Evolutionary conservation across 2,113 vertebrate genomes (phyloP).

Genomic region (Pseudopodoces humilis): DNA sequence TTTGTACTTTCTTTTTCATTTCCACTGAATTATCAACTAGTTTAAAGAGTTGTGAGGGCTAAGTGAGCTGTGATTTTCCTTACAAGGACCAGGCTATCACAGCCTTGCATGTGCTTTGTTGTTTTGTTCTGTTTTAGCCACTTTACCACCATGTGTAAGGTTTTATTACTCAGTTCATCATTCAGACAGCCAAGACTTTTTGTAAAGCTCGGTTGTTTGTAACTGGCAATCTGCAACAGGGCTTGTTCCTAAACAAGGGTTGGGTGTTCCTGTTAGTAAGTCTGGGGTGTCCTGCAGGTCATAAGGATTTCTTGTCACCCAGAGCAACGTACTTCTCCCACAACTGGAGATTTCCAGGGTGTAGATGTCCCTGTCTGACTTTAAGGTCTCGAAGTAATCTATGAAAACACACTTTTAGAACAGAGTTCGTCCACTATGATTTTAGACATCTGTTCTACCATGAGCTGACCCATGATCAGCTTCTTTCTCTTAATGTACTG

Average conservation of each 20-base stretch:
- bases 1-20: background rate
- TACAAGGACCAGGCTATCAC: background rate
- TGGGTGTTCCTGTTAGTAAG: background rate
- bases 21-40: background rate
- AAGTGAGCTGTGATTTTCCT: slow-evolving; percentile 1
- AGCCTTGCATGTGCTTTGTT: background rate
- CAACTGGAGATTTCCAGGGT: background rate
- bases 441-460: background rate
- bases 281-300: background rate
- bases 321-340: background rate
- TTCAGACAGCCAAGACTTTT: background rate
- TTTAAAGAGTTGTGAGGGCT: background rate
- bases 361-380: background rate
- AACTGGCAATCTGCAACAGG: background rate
- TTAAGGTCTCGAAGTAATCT: background rate
- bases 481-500: background rate
- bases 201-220: background rate
- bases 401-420: background rate
- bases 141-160: background rate
- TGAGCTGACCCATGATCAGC: background rate
- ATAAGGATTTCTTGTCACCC: background rate
- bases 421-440: background rate
- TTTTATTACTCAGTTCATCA: slow-evolving; percentile 36
- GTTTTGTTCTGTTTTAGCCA: background rate
- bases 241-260: background rate